Base-by-base conservation (phyloP, 2,888 invertebrate genomes). In the Tipula vernalis region DNA sequence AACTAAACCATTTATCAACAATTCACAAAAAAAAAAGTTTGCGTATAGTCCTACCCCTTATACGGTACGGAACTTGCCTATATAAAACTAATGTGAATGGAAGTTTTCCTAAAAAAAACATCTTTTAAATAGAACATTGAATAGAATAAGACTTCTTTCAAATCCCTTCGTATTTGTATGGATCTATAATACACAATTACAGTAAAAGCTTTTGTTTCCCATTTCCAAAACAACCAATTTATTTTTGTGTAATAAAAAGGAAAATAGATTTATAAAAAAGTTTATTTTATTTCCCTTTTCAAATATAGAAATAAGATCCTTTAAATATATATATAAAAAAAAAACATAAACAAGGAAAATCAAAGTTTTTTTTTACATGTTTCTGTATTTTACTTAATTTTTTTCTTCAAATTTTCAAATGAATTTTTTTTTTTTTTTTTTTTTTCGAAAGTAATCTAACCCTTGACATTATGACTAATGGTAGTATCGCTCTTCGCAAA, bases 261-360 rank as follows among this genome's bases (percentile, higher is more conserved):
- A 57, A 57, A 57, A 57, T 28, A 28, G 8, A 57, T 12, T 10
- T 71, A n/a, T 28, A 10, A 71, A 10, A 71, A 71, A 71, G 28
- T 71, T 71, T 71, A 71, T 71, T 71, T 71, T 71, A 71, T 71
- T 71, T 71, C 71, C 71, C 71, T 71, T 71, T 71, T 71, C 71
- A 71, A 71, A 71, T 15, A 51, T 71, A 71, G 71, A 28, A 71
- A 71, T 71, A 71, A 71, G 71, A 71, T 71, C 71, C 71, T 71
- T 71, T 28, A 71, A 71, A 71, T 71, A 71, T 71, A 28, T n/a
- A n/a, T n/a, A n/a, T n/a, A n/a, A n/a, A 71, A 71, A 71, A 71
- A 71, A 71, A 71, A 71, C 28, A 28, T 28, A 71, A 71, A 71
- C 71, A 71, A 71, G 71, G 71, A 71, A 71, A 71, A 71, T 71